Base-by-base conservation (phyloP, 2,888 invertebrate genomes). In the Lutraria lutraria region DNA sequence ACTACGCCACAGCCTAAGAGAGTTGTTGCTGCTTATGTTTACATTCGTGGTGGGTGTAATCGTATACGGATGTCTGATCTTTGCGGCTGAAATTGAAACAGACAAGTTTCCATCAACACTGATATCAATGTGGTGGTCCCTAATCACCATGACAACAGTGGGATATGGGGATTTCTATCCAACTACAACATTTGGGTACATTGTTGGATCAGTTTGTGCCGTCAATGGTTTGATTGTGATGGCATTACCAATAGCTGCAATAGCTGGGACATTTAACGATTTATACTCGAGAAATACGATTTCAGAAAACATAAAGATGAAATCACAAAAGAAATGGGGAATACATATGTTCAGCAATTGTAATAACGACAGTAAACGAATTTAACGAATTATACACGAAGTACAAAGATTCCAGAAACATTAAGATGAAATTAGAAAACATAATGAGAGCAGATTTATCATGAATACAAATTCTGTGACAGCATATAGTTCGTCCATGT, bases 131-230 rank as follows among this genome's bases (percentile, higher is more conserved):
- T 95, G 94, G 94, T 95, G 95, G 95, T 88, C 93, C 13, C 87
- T 95, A 16, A 89, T 94, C 54, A 95, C 95, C 88, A 94, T 95
- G 93, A 94, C 95, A 63, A 94, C 94, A 0, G 93, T 95, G 2
- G 95, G 95, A 0, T 95, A 95, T 86, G 95, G 95, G 1, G 94
- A 95, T 86, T 92, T 88, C 79, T 89, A 91, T 34, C 95, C 95
- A 0, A 91, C 87, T 0, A 91, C 94, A 0, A 80, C 92, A 0
- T 56, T 84, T 12, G 95, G 95, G 2, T 94, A 95, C 82, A 54
- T 94, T 25, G 90, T 95, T 21, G 95, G 94, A 12, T 81, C 89
- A 12, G 60, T 93, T 29, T 95, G 95, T 76, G 95, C 95, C 0
- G 60, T 95, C 10, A 92, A 93, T 43, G 95, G 95, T 12, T 92